Base-by-base conservation (phyloP, 2,888 invertebrate genomes). In the Drosophila ezoana region DNA sequence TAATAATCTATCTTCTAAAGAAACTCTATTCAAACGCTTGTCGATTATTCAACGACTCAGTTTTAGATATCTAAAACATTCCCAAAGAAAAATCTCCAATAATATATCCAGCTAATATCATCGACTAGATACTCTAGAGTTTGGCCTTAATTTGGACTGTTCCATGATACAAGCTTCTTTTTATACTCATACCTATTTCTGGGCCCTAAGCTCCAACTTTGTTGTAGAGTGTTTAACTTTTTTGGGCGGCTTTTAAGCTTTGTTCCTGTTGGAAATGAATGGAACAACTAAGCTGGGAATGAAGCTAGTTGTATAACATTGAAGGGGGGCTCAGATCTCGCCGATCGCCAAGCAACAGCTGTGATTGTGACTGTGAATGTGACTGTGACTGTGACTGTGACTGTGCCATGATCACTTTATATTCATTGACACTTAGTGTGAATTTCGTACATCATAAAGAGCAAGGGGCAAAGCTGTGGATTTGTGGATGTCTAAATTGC, bases 381-480 rank as follows among this genome's bases (percentile, higher is more conserved):
- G 51, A 11, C 37, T 38, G 20, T 23, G 35, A 45, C 45, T 59
- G 49, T 56, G 60, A 23, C 51, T 59, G 59, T 59, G 67, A 73
- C 60, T 71, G 61, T 52, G 62, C 74, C 72, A 86, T 87, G 89
- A 87, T 87, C 85, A 87, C 86, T 87, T 87, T 87, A 89, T 89
- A 76, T 79, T 81, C 87, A 86, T 85, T 87, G 86, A 89, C 87
- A 75, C 76, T 85, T 75, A 75, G 87, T 85, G 79, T 86, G 88
- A 87, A 79, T 72, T 82, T 86, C 73, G 75, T 78, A 87, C 82
- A 81, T 80, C 89, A 85, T 86, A 86, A 85, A 86, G 81, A 66
- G 74, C 16, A 18, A 18, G 6, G 54, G 65, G 69, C 48, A 43
- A 59, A 48, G 41, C 43, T 18, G 49, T 20, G 57, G 40, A 43